phyloP scores from a whole-genome alignment of 1,140 invertebrate genomes.

The Drosophila virilis region DNA sequence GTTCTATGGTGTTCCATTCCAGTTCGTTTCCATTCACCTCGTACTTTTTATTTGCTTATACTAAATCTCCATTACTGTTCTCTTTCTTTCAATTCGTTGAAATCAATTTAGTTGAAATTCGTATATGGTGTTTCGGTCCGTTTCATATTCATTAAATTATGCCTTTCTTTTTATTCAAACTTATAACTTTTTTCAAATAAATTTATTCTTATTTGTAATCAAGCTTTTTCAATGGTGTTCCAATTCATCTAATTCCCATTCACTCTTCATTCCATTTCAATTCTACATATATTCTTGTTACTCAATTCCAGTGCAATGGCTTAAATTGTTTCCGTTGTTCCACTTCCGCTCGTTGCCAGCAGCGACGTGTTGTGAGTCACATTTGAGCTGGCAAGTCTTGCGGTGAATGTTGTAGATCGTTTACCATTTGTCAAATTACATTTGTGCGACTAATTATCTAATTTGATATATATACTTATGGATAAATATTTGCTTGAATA shows the following conservation, averaged over 20 bases:
- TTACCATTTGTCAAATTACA: constrained; percentile 30
- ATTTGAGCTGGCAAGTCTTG: neutral
- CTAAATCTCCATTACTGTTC: too few relatives aligned
- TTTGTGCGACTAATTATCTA: constrained; percentile 67
- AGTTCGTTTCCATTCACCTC: neutral
- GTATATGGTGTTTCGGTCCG: neutral
- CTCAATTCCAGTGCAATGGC: too few relatives aligned
- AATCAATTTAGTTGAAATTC: neutral
- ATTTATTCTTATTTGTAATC: too few relatives aligned
- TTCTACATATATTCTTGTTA: too few relatives aligned
- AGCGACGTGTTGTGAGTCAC: constrained; percentile 1
- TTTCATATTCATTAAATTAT: neutral
- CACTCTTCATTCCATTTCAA: too few relatives aligned
- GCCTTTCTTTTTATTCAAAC: neutral
- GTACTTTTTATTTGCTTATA: too few relatives aligned
- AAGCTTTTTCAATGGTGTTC: too few relatives aligned
- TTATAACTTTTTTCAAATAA: too few relatives aligned
- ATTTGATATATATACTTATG: neutral
- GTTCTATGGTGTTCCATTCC: neutral
- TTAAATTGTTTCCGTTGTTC: neutral
- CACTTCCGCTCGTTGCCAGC: neutral
- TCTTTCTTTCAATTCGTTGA: too few relatives aligned
- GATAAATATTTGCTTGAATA: neutral
- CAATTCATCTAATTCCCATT: too few relatives aligned
- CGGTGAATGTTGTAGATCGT: constrained; percentile 19